Evolutionary conservation across 2,113 vertebrate species (phyloP).

Genomic region (Hippocampus guttulatus): DNA sequence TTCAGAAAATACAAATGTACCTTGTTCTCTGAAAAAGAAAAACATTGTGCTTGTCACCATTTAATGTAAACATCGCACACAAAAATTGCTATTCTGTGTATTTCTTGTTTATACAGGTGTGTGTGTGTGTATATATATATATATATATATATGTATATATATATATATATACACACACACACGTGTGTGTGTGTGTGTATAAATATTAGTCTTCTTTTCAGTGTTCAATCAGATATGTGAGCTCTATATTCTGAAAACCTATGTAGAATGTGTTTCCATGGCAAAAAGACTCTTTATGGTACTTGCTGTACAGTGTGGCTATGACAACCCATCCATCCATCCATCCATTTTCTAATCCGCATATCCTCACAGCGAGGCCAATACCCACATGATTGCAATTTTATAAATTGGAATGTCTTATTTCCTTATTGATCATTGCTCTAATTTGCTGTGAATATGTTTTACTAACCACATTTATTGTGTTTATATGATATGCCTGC

Average conservation of each 20-base stretch:
- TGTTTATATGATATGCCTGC: slow-evolving; percentile 56
- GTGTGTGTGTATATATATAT: slow-evolving; percentile 26
- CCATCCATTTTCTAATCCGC: no score
- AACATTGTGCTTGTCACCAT: slow-evolving; percentile 57
- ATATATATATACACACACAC: slow-evolving; percentile 15
- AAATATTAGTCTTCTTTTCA: slow-evolving; percentile 61
- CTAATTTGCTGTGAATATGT: slow-evolving; percentile 58
- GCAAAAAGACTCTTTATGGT: slow-evolving; percentile 22
- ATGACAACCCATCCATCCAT: slow-evolving; percentile 14
- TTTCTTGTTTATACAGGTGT: slow-evolving; percentile 46
- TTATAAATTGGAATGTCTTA: slow-evolving; percentile 51
- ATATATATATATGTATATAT: slow-evolving; percentile 27
- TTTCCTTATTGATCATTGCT: slow-evolving; percentile 27
- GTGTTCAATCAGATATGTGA: slow-evolving; percentile 50
- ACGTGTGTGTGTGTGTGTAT: slow-evolving; percentile 15
- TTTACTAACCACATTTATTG: slow-evolving; percentile 53
- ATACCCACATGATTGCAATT: slow-evolving; percentile 57
- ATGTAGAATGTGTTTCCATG: slow-evolving; percentile 43
- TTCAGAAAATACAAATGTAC: slow-evolving; percentile 40
- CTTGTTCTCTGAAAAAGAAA: slow-evolving; percentile 39
- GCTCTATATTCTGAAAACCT: slow-evolving; percentile 44
- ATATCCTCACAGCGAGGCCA: no score
- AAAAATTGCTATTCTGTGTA: slow-evolving; percentile 54
- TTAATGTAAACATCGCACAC: slow-evolving; percentile 59
- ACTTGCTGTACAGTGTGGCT: slow-evolving; percentile 43